Evolutionary conservation across 2,888 invertebrate genomes (phyloP), one percentile per base, ranked within the genome.

Genomic region (Drosophila vallismaia): DNA sequence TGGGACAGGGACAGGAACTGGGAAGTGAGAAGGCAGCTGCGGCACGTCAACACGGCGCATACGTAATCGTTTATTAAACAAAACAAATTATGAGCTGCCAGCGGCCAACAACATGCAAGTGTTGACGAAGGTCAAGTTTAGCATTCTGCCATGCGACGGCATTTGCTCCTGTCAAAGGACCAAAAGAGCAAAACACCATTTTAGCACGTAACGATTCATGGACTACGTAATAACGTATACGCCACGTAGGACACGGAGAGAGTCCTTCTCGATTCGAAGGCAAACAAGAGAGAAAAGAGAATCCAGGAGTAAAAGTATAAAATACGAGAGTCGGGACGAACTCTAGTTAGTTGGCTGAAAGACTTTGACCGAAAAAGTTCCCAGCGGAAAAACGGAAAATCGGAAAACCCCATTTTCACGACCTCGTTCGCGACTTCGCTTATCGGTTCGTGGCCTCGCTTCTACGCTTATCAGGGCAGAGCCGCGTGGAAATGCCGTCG

Each of bases 41-140:
- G 29, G 48, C 62, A 59, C 53, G 55, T 67, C 55, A 54, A 52
- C 71, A 63, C 40, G 59, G 3, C 46, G 51, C 19, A 74, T 67
- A 71, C 58, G 58, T 53, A 63, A 68, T 67, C 64, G 62, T 63
- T 74, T 75, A 62, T 38, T 51, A 60, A 68, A 60, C 72, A 68
- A 71, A 68, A 58, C 50, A 64, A 71, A 74, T 71, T 67, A 71
- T 56, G 56, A 49, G 52, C 48, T 44, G 55, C 19, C 74, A 56
- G 67, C 36, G 52, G 28, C 53, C 57, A 38, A 14, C 31, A 54
- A 74, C 48, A 55, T 69, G 62, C 75, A 67, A 73, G 66, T 79
- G 75, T 86, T 88, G 81, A 69, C 72, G 76, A 88, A 84, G 84
- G 84, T 84, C 84, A 84, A 84, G 84, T 88, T 85, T 72, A 74